phyloP scores from a whole-genome alignment of 2,797 vertebrate species.

The Moxostoma hubbsi region DNA sequence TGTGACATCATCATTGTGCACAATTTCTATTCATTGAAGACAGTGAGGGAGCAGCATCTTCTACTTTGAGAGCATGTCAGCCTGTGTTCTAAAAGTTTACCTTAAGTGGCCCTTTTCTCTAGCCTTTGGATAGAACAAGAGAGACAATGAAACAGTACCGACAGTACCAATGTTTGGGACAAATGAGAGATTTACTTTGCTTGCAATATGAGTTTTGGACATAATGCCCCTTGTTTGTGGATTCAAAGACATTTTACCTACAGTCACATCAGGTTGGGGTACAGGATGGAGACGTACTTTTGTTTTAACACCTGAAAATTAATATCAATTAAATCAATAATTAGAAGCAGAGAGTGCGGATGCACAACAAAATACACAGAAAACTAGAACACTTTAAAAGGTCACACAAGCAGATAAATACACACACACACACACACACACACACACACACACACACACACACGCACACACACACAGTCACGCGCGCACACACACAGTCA shows the following conservation, averaged over 20 bases:
- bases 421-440: constrained; percentile 52
- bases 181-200: constrained; percentile 58
- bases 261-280: constrained; percentile 85
- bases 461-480: no score
- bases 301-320: constrained; percentile 88
- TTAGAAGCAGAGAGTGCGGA: constrained; percentile 61
- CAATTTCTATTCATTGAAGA: constrained; percentile 50
- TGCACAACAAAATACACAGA: constrained; percentile 71
- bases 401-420: constrained; percentile 14
- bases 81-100: constrained; percentile 64
- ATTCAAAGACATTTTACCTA: constrained; percentile 83
- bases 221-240: constrained; percentile 54
- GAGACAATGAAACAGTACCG: constrained; percentile 67
- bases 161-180: constrained; percentile 53
- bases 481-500: neutral
- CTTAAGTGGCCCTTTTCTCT: constrained; percentile 65
- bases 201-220: constrained; percentile 56
- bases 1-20: constrained; percentile 45
- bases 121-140: constrained; percentile 70
- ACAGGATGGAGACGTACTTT: constrained; percentile 82
- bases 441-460: constrained; percentile 4
- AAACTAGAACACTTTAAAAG: constrained; percentile 17
- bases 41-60: constrained; percentile 52
- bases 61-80: constrained; percentile 57
- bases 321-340: constrained; percentile 84